Percentiles rank a stretch among this genome's conserved stretches.
Evolutionary conservation across 2,113 vertebrate genomes (phyloP).

Genomic region (Oriolus oriolus): DNA sequence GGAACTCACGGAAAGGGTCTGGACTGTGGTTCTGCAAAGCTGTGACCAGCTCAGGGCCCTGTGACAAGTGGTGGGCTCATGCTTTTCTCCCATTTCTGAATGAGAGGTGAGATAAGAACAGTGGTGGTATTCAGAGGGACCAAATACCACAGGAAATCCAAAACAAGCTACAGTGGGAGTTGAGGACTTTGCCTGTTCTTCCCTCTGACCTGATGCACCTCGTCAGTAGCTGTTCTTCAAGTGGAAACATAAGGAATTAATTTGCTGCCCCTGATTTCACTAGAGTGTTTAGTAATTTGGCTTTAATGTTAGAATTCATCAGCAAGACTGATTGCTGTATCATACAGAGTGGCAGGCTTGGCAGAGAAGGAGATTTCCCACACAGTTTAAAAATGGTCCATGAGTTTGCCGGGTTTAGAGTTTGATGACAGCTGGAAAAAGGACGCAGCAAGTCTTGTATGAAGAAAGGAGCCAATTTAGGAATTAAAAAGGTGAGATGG

Average conservation of each 20-base stretch:
- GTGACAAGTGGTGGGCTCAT: background rate
- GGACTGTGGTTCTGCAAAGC: background rate
- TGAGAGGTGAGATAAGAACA: background rate
- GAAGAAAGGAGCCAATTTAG: background rate
- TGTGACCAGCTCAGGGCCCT: background rate
- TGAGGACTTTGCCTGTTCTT: background rate
- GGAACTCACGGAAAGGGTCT: background rate
- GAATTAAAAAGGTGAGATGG: background rate
- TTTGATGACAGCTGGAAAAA: conserved; percentile 5
- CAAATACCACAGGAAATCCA: background rate
- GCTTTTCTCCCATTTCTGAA: background rate
- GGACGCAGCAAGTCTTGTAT: background rate
- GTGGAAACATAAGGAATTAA: background rate
- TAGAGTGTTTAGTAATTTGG: conserved; percentile 38
- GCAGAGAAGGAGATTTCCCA: conserved; percentile 31
- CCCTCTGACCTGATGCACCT: background rate
- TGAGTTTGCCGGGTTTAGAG: background rate
- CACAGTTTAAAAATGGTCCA: background rate
- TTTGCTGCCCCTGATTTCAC: background rate
- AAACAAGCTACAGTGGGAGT: background rate
- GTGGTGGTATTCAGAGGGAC: background rate
- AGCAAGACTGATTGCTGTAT: conserved; percentile 19
- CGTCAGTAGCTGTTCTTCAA: background rate
- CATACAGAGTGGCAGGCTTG: conserved; percentile 1
- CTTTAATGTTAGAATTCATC: conserved; percentile 46